Percentiles rank a stretch among this genome's conserved stretches.
These are phyloP conservation scores for Delphinapterus leucas DNA, from an alignment of 2,113 vertebrate species.

Conservation along the genomic window DNA sequence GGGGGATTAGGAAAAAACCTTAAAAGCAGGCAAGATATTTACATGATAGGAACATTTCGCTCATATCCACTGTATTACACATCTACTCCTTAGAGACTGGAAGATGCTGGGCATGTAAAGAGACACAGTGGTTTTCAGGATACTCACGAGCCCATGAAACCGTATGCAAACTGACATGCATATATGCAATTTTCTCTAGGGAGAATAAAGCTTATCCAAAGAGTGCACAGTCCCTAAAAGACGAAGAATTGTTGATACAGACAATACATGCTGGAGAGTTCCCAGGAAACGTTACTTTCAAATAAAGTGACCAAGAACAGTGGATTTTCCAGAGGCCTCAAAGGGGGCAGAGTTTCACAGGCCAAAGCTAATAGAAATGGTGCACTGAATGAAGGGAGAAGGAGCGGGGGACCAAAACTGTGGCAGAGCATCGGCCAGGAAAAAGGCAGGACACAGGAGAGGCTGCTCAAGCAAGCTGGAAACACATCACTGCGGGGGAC, in stretches of 20 bases:
- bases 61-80: background rate
- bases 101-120: background rate
- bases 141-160: background rate
- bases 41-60: background rate
- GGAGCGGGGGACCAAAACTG: background rate
- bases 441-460: rapidly evolving
- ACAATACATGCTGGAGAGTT: background rate
- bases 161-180: background rate
- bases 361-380: background rate
- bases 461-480: background rate
- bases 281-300: slow-evolving; percentile 26
- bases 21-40: background rate
- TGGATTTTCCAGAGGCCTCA: background rate
- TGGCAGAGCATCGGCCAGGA: background rate
- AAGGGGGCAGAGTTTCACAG: background rate
- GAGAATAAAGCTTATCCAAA: background rate
- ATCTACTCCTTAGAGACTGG: background rate
- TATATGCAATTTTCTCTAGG: background rate
- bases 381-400: rapidly evolving
- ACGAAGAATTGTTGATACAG: background rate
- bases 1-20: background rate
- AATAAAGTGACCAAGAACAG: background rate
- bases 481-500: background rate
- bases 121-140: background rate
- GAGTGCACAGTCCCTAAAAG: background rate